Conservation (phyloP, 2,888 invertebrate genomes). For the Adineta ricciae region DNA sequence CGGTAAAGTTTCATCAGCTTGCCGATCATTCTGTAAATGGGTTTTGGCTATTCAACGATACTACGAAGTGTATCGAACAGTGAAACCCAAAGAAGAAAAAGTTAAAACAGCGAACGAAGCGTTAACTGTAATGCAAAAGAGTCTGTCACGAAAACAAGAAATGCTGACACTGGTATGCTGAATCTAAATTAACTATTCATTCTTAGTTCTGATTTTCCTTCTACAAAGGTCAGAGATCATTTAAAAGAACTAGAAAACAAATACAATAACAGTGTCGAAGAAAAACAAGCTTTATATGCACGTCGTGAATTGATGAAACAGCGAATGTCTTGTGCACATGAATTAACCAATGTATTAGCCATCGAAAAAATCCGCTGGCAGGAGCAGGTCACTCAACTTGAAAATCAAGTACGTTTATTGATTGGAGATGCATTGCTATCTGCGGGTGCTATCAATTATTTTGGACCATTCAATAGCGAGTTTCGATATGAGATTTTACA, state of each 20-base stretch:
- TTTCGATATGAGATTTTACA: constrained; percentile 41
- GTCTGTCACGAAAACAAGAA: constrained; percentile 45
- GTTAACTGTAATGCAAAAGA: constrained; percentile 43
- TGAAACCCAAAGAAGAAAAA: constrained; percentile 47
- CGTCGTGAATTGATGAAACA: constrained; percentile 42
- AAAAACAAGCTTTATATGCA: constrained; percentile 45
- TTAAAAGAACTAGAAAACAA: constrained; percentile 43
- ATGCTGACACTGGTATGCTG: constrained; percentile 39
- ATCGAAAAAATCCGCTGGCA: constrained; percentile 49
- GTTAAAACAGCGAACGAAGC: constrained; percentile 49
- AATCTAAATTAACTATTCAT: not conserved
- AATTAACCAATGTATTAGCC: constrained; percentile 46
- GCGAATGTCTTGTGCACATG: constrained; percentile 43
- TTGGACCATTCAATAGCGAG: constrained; percentile 45
- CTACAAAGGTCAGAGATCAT: constrained; percentile 44
- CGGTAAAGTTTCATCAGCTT: constrained; percentile 45
- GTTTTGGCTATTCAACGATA: constrained; percentile 37
- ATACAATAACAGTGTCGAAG: constrained; percentile 47
- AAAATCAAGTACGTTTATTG: constrained; percentile 43
- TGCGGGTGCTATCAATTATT: constrained; percentile 45
- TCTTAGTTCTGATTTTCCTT: not conserved
- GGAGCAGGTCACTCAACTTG: constrained; percentile 43
- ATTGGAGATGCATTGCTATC: constrained; percentile 47
- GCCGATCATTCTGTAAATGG: constrained; percentile 49
- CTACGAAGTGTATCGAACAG: constrained; percentile 41